Percentiles rank a stretch among this genome's conserved stretches.
phyloP scores from a whole-genome alignment of 1,140 invertebrate species.

The Ylistrum balloti region DNA sequence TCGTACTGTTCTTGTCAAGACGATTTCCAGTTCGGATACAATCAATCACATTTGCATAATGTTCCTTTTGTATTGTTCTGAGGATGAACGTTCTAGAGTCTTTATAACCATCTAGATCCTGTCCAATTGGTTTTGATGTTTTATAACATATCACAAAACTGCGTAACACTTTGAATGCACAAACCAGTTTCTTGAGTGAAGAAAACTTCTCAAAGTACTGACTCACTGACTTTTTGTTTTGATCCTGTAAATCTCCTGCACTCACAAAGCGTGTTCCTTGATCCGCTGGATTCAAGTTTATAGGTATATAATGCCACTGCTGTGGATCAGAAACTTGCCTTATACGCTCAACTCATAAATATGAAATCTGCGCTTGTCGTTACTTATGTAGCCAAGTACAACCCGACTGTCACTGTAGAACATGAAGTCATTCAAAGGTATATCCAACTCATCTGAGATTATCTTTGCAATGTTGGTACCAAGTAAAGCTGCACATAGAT shows the following conservation, averaged over 20 bases:
- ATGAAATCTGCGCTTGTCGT: slow-evolving; percentile 52
- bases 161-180: background rate
- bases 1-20: no score
- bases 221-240: background rate
- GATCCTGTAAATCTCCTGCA: slow-evolving; percentile 1
- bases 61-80: slow-evolving; percentile 10
- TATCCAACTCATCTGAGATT: slow-evolving; percentile 44
- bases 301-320: slow-evolving; percentile 56
- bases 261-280: slow-evolving; percentile 45
- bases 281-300: slow-evolving; percentile 54
- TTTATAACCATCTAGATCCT: background rate
- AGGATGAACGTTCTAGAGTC: slow-evolving; percentile 36
- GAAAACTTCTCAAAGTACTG: background rate
- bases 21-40: slow-evolving; percentile 40
- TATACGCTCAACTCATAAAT: slow-evolving; percentile 55
- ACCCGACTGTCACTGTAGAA: slow-evolving; percentile 59
- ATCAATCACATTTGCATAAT: slow-evolving; percentile 22
- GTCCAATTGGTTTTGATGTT: background rate
- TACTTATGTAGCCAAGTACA: slow-evolving; percentile 50
- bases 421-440: slow-evolving; percentile 41
- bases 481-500: slow-evolving; percentile 58
- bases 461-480: slow-evolving; percentile 51
- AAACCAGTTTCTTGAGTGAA: background rate
- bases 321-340: slow-evolving; percentile 36
- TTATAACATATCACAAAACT: background rate